A percentile compares a stretch with the other conserved stretches of the same genome.
Evolutionary conservation across 2,797 vertebrate genomes (phyloP).

Genomic region (Tachyglossus aculeatus): DNA sequence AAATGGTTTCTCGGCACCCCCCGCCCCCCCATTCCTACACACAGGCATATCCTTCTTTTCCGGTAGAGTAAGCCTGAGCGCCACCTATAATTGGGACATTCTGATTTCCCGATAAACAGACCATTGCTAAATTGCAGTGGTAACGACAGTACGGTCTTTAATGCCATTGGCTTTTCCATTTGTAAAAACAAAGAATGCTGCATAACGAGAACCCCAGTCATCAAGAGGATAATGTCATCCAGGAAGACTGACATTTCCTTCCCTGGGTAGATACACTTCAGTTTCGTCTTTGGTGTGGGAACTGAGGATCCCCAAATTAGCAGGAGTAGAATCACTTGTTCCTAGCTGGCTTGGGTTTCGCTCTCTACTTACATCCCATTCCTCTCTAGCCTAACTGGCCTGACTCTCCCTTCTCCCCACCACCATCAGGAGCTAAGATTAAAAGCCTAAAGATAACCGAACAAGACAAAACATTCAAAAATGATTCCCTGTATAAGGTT

Average conservation of each 20-base stretch:
- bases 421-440: constrained; percentile 58
- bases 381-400: constrained; percentile 50
- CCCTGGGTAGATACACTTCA: constrained; percentile 16
- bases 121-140: constrained; percentile 11
- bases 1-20: constrained; percentile 25
- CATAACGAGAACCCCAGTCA: neutral
- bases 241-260: constrained; percentile 21
- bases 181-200: constrained; percentile 38
- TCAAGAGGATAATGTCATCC: neutral
- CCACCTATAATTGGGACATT: neutral
- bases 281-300: constrained; percentile 9
- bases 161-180: neutral
- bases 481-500: neutral
- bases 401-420: constrained; percentile 6
- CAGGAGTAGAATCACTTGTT: constrained; percentile 18
- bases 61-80: neutral
- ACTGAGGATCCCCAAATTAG: constrained; percentile 18
- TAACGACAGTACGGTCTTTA: neutral
- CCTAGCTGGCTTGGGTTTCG: neutral
- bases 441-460: constrained; percentile 67
- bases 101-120: constrained; percentile 35
- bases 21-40: neutral
- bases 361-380: constrained; percentile 6
- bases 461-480: constrained; percentile 57
- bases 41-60: constrained; percentile 18